Percentiles rank a stretch among this genome's conserved stretches.
Conservation (phyloP, 2,888 invertebrate genomes). For the Meiosimyza platycephala region DNA sequence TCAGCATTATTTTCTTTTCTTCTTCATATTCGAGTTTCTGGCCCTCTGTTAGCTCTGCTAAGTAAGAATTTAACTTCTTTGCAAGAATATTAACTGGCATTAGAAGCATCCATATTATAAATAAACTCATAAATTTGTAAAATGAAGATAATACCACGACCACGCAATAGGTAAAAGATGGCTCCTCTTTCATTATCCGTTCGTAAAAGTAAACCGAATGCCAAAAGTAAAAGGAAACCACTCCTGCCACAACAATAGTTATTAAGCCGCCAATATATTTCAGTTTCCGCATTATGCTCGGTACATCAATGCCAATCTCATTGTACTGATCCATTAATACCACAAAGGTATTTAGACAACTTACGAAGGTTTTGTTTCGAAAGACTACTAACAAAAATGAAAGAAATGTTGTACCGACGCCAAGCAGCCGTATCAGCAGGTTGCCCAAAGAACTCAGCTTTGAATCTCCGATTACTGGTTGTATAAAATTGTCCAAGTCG, state of each 20-base stretch:
- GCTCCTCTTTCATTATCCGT: conserved; percentile 42
- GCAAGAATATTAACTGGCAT: conserved; percentile 42
- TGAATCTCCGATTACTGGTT: conserved; percentile 48
- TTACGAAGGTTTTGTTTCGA: conserved; percentile 33
- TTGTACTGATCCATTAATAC: conserved; percentile 39
- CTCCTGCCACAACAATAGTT: neutral
- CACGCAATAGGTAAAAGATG: conserved; percentile 44
- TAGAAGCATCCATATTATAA: conserved; percentile 45
- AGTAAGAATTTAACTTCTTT: conserved; percentile 41
- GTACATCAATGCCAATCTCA: conserved; percentile 43
- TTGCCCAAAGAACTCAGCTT: conserved; percentile 43
- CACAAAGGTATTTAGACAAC: conserved; percentile 42
- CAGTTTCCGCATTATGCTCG: conserved; percentile 39
- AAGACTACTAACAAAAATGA: conserved; percentile 41
- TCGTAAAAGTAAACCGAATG: conserved; percentile 51
- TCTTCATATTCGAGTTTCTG: neutral
- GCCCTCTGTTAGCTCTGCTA: too few species aligned
- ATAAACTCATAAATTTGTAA: conserved; percentile 48
- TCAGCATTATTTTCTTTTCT: neutral
- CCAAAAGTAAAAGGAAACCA: conserved; percentile 44
- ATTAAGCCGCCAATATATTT: conserved; percentile 21
- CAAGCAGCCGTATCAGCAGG: conserved; percentile 45
- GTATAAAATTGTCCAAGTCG: conserved; percentile 45
- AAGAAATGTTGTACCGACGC: conserved; percentile 43
- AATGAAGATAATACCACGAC: conserved; percentile 47